phyloP scores from a whole-genome alignment of 2,888 invertebrate genomes.

The Caenorhabditis virilis region DNA sequence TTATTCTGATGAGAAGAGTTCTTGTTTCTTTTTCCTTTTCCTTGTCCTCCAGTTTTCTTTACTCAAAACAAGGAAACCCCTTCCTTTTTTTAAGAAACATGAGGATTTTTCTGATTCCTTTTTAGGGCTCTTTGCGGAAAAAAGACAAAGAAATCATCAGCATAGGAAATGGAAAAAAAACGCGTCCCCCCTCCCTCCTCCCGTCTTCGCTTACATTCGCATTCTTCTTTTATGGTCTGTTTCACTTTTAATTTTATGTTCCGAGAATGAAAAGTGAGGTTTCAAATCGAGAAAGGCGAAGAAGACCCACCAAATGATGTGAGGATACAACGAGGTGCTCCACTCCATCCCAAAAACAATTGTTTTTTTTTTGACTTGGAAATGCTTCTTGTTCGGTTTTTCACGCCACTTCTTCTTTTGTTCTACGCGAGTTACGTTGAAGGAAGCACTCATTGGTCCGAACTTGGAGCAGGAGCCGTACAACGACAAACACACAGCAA shows the following conservation, averaged over 20 bases:
- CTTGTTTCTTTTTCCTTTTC: too few relatives aligned
- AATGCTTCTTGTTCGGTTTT: too few relatives aligned
- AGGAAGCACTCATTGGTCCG: too few relatives aligned
- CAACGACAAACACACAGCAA: too few relatives aligned
- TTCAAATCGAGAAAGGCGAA: conserved; percentile 24
- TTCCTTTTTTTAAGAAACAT: neutral
- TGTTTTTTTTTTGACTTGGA: too few relatives aligned
- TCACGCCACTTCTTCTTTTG: too few relatives aligned
- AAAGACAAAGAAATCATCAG: conserved; percentile 6
- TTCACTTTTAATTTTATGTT: conserved; percentile 39
- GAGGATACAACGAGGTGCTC: neutral
- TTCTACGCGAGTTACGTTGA: too few relatives aligned
- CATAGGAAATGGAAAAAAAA: neutral
- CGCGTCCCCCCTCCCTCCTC: neutral
- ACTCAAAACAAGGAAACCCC: neutral
- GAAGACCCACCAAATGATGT: conserved; percentile 8
- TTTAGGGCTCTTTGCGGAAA: conserved; percentile 8
- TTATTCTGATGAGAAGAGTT: too few relatives aligned
- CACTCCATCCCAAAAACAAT: too few relatives aligned
- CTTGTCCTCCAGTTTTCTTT: conserved; percentile 2
- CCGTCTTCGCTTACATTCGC: conserved; percentile 10
- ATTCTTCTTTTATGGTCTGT: conserved; percentile 18
- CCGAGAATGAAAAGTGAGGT: conserved; percentile 35
- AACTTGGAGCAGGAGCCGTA: too few relatives aligned
- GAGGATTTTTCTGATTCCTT: conserved; percentile 23